phyloP scores from a whole-genome alignment of 2,888 invertebrate species.

The Leptinotarsa tumamoca region DNA sequence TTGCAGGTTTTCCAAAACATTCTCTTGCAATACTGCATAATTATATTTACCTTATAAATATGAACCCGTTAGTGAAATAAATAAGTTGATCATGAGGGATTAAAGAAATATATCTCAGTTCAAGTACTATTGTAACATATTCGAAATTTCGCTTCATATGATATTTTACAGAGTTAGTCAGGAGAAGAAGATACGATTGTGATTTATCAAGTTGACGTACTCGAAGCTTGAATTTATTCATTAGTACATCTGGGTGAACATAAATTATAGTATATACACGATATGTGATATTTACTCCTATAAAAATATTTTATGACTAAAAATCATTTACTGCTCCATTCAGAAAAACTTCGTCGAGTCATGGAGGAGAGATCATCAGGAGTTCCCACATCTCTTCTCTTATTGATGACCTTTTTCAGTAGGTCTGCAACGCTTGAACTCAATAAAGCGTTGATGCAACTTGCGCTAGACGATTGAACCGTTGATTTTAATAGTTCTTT shows the following conservation, averaged over 20 bases:
- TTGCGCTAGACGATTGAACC: conserved; percentile 60
- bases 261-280: conserved; percentile 41
- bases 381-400: conserved; percentile 61
- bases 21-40: no score
- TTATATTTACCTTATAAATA: no score
- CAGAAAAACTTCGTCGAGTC: conserved; percentile 62
- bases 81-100: no score
- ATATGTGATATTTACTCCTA: conserved; percentile 45
- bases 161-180: no score
- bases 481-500: conserved; percentile 56
- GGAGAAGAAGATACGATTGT: no score
- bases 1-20: no score
- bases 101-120: no score
- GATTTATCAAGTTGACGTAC: neutral
- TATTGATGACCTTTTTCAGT: conserved; percentile 63
- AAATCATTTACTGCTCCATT: conserved; percentile 57
- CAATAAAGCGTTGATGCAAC: conserved; percentile 64
- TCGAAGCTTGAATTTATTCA: neutral
- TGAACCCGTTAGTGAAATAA: no score
- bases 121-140: no score
- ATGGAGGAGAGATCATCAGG: conserved; percentile 54
- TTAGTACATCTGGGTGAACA: conserved; percentile 17
- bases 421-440: conserved; percentile 65
- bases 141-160: no score
- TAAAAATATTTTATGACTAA: conserved; percentile 46